Percentiles rank a stretch among this genome's conserved stretches.
These are phyloP conservation scores for Falco columbarius DNA, from an alignment of 2,797 vertebrate species.

Conservation along the genomic window DNA sequence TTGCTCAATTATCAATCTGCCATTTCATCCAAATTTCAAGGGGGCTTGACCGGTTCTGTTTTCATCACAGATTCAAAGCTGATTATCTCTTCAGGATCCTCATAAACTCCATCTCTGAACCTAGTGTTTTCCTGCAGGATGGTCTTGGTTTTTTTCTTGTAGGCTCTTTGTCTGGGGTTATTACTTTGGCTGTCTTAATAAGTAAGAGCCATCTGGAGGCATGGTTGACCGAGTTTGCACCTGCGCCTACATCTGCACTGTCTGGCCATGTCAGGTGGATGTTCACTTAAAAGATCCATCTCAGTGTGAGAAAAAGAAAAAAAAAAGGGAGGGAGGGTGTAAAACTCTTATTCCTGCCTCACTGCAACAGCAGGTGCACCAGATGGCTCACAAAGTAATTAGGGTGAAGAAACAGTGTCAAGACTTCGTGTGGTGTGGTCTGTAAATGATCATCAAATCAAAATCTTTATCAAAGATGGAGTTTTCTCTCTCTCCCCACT, in stretches of 20 bases:
- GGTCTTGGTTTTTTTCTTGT: constrained; percentile 15
- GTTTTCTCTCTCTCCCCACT: constrained; percentile 25
- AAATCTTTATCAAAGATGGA: constrained; percentile 34
- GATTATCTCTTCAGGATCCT: constrained; percentile 27
- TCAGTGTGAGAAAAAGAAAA: constrained; percentile 54
- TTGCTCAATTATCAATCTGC: constrained; percentile 40
- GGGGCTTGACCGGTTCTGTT: constrained; percentile 6
- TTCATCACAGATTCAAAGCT: constrained; percentile 13
- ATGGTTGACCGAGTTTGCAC: constrained; percentile 69
- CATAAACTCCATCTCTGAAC: constrained; percentile 29
- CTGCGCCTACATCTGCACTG: constrained; percentile 63
- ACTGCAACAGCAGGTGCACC: constrained; percentile 66
- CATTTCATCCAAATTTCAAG: constrained; percentile 16
- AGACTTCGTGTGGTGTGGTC: constrained; percentile 39
- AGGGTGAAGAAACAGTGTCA: constrained; percentile 63
- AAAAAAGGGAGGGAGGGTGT: constrained; percentile 40
- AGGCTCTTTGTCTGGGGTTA: constrained; percentile 51
- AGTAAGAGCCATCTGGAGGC: constrained; percentile 68
- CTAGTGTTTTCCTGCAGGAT: constrained; percentile 22
- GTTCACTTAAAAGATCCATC: constrained; percentile 66
- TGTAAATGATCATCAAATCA: constrained; percentile 61
- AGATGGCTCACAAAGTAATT: constrained; percentile 71
- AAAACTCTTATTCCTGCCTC: constrained; percentile 58
- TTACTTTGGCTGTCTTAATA: constrained; percentile 71
- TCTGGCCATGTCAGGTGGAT: constrained; percentile 68